A percentile compares a stretch with the other conserved stretches of the same genome.
Evolutionary conservation across 2,113 vertebrate genomes (phyloP).

Genomic region (Syngnathus scovelli): DNA sequence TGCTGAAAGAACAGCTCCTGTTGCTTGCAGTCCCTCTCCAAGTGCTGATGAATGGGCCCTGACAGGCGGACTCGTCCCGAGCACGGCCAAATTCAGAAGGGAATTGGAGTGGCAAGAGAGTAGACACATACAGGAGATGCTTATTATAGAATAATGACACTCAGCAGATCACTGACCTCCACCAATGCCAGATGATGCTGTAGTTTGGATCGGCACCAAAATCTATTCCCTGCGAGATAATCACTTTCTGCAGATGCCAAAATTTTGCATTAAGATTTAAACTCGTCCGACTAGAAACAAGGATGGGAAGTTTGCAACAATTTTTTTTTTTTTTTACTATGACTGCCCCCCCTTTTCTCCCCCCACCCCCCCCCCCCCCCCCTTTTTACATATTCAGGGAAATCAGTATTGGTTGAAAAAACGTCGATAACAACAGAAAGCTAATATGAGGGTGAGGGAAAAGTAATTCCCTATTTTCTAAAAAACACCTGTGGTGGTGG

Average conservation of each 20-base stretch:
- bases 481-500: no score
- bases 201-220: slow-evolving; percentile 3
- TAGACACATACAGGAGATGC: neutral
- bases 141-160: neutral
- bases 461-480: no score
- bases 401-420: neutral
- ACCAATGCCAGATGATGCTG: neutral
- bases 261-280: neutral
- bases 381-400: neutral
- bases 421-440: neutral
- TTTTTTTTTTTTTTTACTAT: neutral
- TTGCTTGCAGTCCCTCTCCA: slow-evolving; percentile 50
- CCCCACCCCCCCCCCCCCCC: no score
- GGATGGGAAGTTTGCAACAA: neutral
- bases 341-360: no score
- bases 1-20: slow-evolving; percentile 67
- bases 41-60: slow-evolving; percentile 58
- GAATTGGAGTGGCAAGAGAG: neutral
- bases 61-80: slow-evolving; percentile 53
- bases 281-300: neutral
- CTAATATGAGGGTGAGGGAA: no score
- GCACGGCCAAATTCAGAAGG: slow-evolving; percentile 25
- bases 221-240: neutral
- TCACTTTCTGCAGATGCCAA: slow-evolving; percentile 3
- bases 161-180: slow-evolving; percentile 6